phyloP scores from a whole-genome alignment of 2,888 invertebrate genomes.

The Drosophila nigritarsus region DNA sequence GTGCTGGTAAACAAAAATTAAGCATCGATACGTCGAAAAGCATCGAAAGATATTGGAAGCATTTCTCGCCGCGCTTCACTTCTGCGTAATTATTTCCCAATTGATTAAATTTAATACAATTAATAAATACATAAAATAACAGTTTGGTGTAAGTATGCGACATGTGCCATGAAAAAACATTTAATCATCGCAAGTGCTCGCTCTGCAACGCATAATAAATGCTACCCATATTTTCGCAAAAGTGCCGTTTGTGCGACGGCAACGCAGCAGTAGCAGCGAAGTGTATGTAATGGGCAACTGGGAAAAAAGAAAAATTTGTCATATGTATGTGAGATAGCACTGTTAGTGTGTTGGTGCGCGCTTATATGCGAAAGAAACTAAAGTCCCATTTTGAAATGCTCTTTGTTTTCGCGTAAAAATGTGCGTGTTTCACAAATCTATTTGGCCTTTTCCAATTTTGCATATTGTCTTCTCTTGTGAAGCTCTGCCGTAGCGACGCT shows the following conservation, averaged over 20 bases:
- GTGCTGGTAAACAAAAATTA: conserved; percentile 40
- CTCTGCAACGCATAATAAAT: conserved; percentile 23
- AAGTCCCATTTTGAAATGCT: conserved; percentile 33
- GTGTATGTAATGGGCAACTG: conserved; percentile 61
- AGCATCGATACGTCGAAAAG: conserved; percentile 49
- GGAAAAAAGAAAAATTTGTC: conserved; percentile 66
- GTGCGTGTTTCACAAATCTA: conserved; percentile 53
- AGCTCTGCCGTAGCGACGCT: conserved; percentile 42
- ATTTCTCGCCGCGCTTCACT: conserved; percentile 65
- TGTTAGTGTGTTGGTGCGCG: conserved; percentile 61
- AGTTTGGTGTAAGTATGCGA: conserved; percentile 62
- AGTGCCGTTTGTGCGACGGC: conserved; percentile 46
- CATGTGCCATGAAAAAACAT: conserved; percentile 33
- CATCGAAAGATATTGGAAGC: conserved; percentile 53
- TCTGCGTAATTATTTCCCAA: conserved; percentile 71
- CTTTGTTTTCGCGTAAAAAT: conserved; percentile 32
- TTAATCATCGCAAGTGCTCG: conserved; percentile 24
- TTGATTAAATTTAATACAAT: conserved; percentile 43
- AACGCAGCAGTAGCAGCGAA: conserved; percentile 52
- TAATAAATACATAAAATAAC: conserved; percentile 38
- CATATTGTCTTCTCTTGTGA: conserved; percentile 52
- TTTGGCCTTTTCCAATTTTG: conserved; percentile 61
- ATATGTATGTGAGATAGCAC: conserved; percentile 46
- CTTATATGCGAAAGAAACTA: conserved; percentile 43
- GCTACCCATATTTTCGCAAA: conserved; percentile 28